phyloP scores from a whole-genome alignment of 1,140 invertebrate species.

The Heliconius eleuchia region DNA sequence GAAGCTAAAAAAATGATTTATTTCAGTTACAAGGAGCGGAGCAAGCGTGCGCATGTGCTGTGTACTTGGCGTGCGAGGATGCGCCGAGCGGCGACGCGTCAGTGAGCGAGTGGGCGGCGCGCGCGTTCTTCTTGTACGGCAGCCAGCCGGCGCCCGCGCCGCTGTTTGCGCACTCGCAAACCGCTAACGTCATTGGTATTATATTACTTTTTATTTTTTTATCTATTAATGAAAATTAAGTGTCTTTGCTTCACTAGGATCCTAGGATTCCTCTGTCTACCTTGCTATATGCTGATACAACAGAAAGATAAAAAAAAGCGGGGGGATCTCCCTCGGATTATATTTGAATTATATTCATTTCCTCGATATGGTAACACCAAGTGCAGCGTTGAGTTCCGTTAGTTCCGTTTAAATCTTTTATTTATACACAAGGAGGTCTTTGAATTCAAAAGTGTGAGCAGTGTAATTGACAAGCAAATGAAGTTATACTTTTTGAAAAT shows the following conservation, averaged over 20 bases:
- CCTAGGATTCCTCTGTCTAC: no score
- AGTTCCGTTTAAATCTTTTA: no score
- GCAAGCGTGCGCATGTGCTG: slow-evolving; percentile 93
- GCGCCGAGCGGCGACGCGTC: slow-evolving; percentile 84
- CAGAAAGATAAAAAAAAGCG: neutral
- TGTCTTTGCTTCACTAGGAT: neutral
- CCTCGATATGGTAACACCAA: no score
- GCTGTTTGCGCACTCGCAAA: slow-evolving; percentile 57
- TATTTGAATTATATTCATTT: no score
- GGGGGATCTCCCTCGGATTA: no score
- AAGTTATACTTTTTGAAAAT: no score
- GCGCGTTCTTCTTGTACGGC: slow-evolving; percentile 96
- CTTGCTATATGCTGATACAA: no score
- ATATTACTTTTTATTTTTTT: neutral
- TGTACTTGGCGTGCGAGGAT: slow-evolving; percentile 92
- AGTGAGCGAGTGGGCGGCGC: slow-evolving; percentile 92
- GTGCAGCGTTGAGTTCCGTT: no score
- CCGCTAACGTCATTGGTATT: slow-evolving; percentile 55
- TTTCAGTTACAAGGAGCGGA: slow-evolving; percentile 87
- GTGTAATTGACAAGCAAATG: no score
- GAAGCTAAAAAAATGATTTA: neutral
- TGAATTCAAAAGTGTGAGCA: no score
- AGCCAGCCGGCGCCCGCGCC: slow-evolving; percentile 84
- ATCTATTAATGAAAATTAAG: no score
- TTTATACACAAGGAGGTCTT: no score